These are phyloP conservation scores for Mus pahari DNA, from an alignment of 2,113 vertebrate genomes.

Conservation along the genomic window DNA sequence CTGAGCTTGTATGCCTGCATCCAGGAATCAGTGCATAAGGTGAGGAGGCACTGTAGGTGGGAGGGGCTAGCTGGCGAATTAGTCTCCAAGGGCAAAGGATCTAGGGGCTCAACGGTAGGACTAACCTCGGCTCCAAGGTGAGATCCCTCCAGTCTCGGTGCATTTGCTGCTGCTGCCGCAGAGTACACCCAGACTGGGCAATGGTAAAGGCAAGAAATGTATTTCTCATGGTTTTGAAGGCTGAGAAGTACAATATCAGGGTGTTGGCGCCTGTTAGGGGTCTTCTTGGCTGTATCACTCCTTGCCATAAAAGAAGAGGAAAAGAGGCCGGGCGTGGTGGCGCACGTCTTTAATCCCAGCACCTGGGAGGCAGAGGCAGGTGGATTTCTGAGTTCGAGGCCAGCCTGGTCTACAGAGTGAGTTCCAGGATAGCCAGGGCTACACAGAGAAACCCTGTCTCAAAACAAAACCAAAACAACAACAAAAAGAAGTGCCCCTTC, in stretches of 20 bases:
- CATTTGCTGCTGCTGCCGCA: too few relatives aligned
- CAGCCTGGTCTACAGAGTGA: too few relatives aligned
- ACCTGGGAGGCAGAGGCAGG: too few relatives aligned
- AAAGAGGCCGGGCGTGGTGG: too few relatives aligned
- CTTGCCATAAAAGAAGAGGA: not conserved
- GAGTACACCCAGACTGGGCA: not conserved
- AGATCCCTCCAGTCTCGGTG: not conserved
- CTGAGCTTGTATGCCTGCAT: not conserved
- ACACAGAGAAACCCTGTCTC: too few relatives aligned
- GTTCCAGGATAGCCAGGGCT: too few relatives aligned
- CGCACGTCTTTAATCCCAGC: too few relatives aligned
- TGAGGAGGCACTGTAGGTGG: not conserved
- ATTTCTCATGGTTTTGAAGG: not conserved
- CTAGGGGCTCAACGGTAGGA: not conserved
- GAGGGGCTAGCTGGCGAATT: not conserved
- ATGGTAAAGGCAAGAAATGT: too few relatives aligned
- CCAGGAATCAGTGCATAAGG: not conserved
- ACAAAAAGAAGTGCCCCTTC: too few relatives aligned
- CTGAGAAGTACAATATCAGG: not conserved
- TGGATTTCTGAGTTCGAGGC: too few relatives aligned
- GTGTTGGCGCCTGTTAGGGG: not conserved
- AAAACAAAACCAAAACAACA: too few relatives aligned
- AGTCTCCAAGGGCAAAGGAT: not conserved
- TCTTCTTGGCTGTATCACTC: not conserved
- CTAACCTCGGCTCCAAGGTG: not conserved